These are phyloP conservation scores for Orientallactaga sibirica DNA, from an alignment of 2,797 vertebrate species.

Conservation along the genomic window DNA sequence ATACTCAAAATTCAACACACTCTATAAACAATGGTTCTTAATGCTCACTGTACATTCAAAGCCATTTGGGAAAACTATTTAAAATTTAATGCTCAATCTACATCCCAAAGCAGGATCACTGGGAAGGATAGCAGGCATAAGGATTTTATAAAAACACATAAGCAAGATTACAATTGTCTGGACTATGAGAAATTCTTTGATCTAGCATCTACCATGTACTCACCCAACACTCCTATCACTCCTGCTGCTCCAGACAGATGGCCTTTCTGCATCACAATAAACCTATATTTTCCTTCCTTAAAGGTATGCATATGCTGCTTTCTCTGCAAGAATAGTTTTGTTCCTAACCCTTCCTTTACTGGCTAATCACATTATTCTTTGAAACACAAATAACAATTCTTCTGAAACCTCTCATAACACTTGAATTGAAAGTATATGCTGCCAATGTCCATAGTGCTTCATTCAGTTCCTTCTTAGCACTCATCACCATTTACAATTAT, in stretches of 20 bases:
- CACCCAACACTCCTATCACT: not conserved
- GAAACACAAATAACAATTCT: constrained; percentile 6
- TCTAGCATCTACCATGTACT: not conserved
- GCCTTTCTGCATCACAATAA: not conserved
- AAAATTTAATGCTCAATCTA: not conserved
- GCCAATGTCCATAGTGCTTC: not conserved
- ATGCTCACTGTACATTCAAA: not conserved
- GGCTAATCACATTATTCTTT: not conserved
- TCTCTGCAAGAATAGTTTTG: not conserved
- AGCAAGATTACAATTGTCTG: not conserved
- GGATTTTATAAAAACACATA: not conserved
- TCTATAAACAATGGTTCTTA: not conserved
- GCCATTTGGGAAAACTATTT: not conserved
- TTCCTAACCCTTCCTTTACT: not conserved
- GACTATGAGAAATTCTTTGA: not conserved
- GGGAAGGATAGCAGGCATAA: not conserved
- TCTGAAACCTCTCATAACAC: constrained; percentile 2
- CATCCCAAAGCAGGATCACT: not conserved
- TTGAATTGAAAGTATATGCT: constrained; percentile 22
- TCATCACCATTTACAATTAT: constrained; percentile 6
- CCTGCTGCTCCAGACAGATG: not conserved
- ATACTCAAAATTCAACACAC: not conserved
- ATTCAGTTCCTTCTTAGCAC: constrained; percentile 25
- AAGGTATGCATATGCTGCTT: not conserved
- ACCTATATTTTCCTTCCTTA: not conserved